These are phyloP conservation scores for Zapornia atra DNA, from an alignment of 2,113 vertebrate species.

Conservation along the genomic window DNA sequence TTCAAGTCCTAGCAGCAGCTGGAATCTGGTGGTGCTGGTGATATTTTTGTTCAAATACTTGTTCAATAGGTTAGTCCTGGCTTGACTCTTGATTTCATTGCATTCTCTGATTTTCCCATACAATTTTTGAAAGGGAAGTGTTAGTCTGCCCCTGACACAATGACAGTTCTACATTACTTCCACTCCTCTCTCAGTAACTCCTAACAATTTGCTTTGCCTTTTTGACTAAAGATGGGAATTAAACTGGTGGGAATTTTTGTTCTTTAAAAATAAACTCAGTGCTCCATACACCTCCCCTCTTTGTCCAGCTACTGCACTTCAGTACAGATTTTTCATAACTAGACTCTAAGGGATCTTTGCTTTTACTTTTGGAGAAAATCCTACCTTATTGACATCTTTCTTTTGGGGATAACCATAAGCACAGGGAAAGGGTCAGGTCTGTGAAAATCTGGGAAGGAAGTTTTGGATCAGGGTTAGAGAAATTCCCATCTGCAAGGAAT, in stretches of 20 bases:
- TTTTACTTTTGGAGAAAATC: not conserved
- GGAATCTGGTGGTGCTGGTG: not conserved
- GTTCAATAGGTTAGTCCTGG: not conserved
- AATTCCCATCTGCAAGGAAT: not conserved
- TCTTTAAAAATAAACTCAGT: not conserved
- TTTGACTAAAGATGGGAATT: not conserved
- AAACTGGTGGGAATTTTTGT: not conserved
- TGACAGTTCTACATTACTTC: not conserved
- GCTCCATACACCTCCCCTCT: not conserved
- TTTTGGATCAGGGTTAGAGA: not conserved
- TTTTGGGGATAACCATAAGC: not conserved
- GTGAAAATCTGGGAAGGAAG: not conserved
- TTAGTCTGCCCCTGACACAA: not conserved
- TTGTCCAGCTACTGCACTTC: not conserved
- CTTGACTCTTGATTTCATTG: not conserved
- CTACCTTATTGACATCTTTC: not conserved
- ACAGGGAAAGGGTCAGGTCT: not conserved
- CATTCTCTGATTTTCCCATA: not conserved
- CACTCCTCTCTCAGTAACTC: not conserved
- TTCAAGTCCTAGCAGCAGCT: not conserved
- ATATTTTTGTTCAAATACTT: not conserved
- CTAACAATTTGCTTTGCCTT: not conserved
- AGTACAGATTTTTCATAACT: not conserved
- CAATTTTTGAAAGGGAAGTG: not conserved
- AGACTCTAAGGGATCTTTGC: not conserved